Percentiles rank a stretch among this genome's conserved stretches.
Conservation (phyloP, 1,140 invertebrate genomes). For the Sweltsa coloradensis region DNA sequence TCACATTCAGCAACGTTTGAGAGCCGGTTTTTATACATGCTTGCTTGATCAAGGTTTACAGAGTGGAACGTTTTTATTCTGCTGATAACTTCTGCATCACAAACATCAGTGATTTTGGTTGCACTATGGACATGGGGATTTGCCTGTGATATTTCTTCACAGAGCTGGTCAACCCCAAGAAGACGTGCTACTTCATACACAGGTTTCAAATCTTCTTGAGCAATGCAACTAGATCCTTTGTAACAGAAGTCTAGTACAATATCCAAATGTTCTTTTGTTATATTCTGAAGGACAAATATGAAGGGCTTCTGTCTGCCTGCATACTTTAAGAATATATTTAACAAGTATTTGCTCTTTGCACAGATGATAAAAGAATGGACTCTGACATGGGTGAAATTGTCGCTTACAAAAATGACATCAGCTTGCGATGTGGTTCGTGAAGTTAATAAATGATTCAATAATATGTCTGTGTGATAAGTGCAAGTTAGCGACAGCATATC, state of each 20-base stretch:
- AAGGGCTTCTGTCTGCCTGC: slow-evolving; percentile 1
- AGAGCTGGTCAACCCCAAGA: slow-evolving; percentile 3
- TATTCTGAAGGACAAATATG: slow-evolving; percentile 8
- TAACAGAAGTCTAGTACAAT: slow-evolving; percentile 12
- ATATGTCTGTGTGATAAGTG: too few relatives aligned
- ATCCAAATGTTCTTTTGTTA: slow-evolving; percentile 2
- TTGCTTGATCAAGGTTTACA: background rate
- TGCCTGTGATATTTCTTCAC: too few relatives aligned
- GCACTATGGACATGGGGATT: too few relatives aligned
- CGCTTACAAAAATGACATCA: slow-evolving; percentile 9
- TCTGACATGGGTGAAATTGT: slow-evolving; percentile 1
- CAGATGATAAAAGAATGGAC: slow-evolving; percentile 9
- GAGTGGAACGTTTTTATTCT: background rate
- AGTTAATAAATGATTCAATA: too few relatives aligned
- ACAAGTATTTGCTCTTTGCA: slow-evolving; percentile 5
- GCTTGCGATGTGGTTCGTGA: too few relatives aligned
- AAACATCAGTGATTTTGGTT: slow-evolving; percentile 1
- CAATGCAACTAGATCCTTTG: slow-evolving; percentile 1
- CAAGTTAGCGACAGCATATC: too few relatives aligned
- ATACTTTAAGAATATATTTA: background rate
- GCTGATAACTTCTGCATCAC: background rate
- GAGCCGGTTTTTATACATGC: background rate
- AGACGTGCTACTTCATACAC: slow-evolving; percentile 6
- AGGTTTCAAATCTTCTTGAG: background rate
- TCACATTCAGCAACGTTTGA: background rate